These are phyloP conservation scores for Galemys pyrenaicus DNA, from an alignment of 2,113 vertebrate genomes.

Conservation along the genomic window DNA sequence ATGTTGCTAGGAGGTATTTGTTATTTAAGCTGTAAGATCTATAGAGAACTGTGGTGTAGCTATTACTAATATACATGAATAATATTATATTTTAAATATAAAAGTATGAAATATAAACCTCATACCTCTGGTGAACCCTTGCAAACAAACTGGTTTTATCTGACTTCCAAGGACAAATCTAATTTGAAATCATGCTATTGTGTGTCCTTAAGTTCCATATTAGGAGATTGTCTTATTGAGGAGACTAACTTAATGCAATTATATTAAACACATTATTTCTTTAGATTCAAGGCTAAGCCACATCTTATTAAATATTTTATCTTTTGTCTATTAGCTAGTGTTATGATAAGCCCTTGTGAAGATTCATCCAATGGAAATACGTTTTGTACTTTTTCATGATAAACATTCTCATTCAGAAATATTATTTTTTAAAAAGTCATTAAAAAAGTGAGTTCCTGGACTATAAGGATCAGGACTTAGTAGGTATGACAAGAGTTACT, in stretches of 20 bases:
- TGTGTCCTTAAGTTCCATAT: not conserved
- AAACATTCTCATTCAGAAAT: not conserved
- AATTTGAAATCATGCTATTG: not conserved
- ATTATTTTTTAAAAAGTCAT: not conserved
- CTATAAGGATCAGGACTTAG: not conserved
- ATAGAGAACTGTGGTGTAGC: not conserved
- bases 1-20: not conserved
- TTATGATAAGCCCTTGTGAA: not conserved
- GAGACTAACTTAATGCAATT: not conserved
- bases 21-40: constrained; percentile 14
- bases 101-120: not conserved
- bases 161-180: not conserved
- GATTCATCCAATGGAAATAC: not conserved
- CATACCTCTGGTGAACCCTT: not conserved
- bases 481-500: not conserved
- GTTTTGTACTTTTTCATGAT: not conserved
- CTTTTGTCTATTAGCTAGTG: not conserved
- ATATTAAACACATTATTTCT: not conserved
- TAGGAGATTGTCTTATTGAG: not conserved
- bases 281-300: not conserved
- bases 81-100: not conserved
- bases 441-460: not conserved
- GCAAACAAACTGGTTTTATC: not conserved
- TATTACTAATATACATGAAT: not conserved
- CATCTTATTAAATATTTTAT: not conserved